Conservation (phyloP, 2,113 vertebrate species). For the Plotosus lineatus region DNA sequence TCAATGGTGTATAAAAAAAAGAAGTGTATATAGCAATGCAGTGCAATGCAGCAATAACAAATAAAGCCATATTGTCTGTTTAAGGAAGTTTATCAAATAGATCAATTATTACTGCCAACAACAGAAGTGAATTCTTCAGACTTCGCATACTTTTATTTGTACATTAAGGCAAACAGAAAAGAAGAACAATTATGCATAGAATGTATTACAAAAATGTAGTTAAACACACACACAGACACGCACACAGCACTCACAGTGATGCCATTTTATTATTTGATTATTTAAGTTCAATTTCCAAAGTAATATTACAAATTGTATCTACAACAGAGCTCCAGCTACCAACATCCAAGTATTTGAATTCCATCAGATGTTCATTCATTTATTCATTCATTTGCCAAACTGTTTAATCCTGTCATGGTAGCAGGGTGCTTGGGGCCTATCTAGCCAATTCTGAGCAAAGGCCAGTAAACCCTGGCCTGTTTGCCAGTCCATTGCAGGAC, state of each 20-base stretch:
- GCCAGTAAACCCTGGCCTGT: too few relatives aligned
- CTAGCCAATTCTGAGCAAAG: too few relatives aligned
- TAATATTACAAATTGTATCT: background rate
- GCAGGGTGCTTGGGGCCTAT: too few relatives aligned
- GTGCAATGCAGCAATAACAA: background rate
- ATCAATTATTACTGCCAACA: background rate
- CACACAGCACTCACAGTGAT: background rate
- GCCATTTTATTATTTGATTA: background rate
- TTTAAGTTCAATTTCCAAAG: background rate
- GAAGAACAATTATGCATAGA: background rate
- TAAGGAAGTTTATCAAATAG: background rate
- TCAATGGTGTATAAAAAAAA: too few relatives aligned
- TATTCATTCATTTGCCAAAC: too few relatives aligned
- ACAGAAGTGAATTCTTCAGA: background rate
- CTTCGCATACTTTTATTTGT: background rate
- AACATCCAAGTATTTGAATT: background rate
- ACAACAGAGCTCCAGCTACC: background rate
- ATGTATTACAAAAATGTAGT: background rate
- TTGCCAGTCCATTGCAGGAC: too few relatives aligned
- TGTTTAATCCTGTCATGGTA: too few relatives aligned
- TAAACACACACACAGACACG: background rate
- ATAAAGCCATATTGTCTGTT: background rate
- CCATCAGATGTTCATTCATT: too few relatives aligned
- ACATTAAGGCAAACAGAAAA: constrained; percentile 1
- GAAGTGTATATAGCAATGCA: background rate